Conservation (phyloP, 1,140 invertebrate genomes). For the Cydia pomonella region DNA sequence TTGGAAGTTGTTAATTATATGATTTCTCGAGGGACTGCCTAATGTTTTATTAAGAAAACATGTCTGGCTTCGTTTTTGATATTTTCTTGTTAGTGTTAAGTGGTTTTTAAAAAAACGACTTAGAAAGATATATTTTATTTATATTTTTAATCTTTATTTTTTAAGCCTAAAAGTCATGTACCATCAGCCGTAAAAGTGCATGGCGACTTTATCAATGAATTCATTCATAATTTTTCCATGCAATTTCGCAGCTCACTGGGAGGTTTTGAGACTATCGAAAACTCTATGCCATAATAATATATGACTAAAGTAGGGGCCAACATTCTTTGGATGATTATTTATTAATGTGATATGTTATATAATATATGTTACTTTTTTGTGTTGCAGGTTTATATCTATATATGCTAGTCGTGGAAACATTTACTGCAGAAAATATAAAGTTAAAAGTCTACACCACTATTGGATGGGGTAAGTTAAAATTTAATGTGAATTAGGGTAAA, state of each 20-base stretch:
- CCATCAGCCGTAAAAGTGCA: too few species aligned
- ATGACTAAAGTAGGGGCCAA: too few species aligned
- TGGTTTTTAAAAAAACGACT: not conserved
- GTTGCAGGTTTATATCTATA: constrained; percentile 94
- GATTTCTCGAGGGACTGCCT: not conserved
- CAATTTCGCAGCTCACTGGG: too few species aligned
- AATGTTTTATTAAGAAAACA: not conserved
- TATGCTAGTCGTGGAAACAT: constrained; percentile 95
- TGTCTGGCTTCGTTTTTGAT: not conserved
- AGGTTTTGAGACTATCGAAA: too few species aligned
- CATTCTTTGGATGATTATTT: too few species aligned
- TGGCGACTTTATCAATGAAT: too few species aligned
- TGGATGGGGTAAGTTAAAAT: constrained; percentile 92
- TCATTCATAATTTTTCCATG: too few species aligned
- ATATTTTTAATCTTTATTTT: not conserved
- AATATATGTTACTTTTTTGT: constrained; percentile 34
- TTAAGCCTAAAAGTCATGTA: too few species aligned
- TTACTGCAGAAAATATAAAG: constrained; percentile 94
- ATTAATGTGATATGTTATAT: not conserved
- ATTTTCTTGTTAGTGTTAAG: not conserved
- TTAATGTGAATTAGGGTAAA: too few species aligned
- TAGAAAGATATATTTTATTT: not conserved
- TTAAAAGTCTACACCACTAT: constrained; percentile 91
- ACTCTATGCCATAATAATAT: too few species aligned
- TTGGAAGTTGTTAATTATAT: constrained; percentile 12